phyloP scores from a whole-genome alignment of 2,797 vertebrate species.

The Sarcoramphus papa region DNA sequence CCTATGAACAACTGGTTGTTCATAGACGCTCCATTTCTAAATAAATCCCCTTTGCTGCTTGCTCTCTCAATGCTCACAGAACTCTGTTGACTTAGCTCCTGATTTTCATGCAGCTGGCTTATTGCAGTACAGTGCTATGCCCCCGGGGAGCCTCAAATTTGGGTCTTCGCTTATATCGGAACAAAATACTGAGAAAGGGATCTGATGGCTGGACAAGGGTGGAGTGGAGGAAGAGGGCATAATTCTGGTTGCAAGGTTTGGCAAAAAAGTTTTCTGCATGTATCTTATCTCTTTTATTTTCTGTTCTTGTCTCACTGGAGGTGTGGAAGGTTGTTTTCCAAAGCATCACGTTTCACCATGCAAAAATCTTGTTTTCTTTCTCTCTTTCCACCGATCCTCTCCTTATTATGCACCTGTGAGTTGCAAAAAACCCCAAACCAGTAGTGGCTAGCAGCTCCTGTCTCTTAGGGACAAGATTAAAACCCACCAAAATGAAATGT shows the following conservation, averaged over 20 bases:
- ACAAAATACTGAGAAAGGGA: neutral
- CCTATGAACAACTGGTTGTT: neutral
- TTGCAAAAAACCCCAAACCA: neutral
- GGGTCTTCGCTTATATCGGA: neutral
- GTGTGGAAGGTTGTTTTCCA: neutral
- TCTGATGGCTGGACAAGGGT: neutral
- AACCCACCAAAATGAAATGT: neutral
- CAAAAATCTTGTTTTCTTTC: neutral
- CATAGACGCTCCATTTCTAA: neutral
- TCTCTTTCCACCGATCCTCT: neutral
- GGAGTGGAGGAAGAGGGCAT: fast-evolving
- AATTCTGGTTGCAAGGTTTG: neutral
- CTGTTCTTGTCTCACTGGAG: neutral
- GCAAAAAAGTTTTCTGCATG: neutral
- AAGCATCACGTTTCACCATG: neutral
- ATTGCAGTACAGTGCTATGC: neutral
- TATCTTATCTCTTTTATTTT: neutral
- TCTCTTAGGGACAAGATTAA: neutral
- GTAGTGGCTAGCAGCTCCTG: neutral
- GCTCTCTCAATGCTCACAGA: neutral
- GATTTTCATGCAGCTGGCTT: neutral
- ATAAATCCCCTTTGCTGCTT: neutral
- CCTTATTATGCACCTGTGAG: neutral
- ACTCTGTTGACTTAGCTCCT: neutral
- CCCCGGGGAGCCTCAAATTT: neutral